These are phyloP conservation scores for Columba guinea DNA, from an alignment of 2,797 vertebrate species.

Conservation along the genomic window DNA sequence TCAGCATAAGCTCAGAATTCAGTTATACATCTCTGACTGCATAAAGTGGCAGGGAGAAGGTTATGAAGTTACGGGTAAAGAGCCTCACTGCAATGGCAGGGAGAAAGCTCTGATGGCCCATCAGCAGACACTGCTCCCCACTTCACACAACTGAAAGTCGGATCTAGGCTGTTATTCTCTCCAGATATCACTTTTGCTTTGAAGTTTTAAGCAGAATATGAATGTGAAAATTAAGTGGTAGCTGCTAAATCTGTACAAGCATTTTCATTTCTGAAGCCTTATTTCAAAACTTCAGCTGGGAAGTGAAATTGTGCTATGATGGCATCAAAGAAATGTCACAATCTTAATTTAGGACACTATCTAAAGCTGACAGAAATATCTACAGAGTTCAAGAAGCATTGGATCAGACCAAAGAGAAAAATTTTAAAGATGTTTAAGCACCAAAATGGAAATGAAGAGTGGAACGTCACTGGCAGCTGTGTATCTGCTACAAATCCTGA, in stretches of 20 bases:
- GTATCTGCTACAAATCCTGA: not conserved
- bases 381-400: not conserved
- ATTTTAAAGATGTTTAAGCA: not conserved
- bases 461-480: not conserved
- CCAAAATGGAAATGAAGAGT: not conserved
- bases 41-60: not conserved
- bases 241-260: not conserved
- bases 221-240: conserved; percentile 25
- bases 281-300: conserved; percentile 19
- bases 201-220: not conserved
- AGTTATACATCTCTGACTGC: not conserved
- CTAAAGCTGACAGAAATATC: not conserved
- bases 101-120: not conserved
- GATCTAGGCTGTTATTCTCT: not conserved
- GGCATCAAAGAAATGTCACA: not conserved
- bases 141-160: not conserved
- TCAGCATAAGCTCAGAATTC: not conserved
- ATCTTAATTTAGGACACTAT: not conserved
- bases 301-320: not conserved
- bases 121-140: not conserved
- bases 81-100: not conserved
- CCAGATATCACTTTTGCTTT: not conserved
- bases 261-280: not conserved
- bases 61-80: not conserved
- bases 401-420: not conserved